Conservation (phyloP, 2,797 vertebrate genomes). For the Karalla daura region DNA sequence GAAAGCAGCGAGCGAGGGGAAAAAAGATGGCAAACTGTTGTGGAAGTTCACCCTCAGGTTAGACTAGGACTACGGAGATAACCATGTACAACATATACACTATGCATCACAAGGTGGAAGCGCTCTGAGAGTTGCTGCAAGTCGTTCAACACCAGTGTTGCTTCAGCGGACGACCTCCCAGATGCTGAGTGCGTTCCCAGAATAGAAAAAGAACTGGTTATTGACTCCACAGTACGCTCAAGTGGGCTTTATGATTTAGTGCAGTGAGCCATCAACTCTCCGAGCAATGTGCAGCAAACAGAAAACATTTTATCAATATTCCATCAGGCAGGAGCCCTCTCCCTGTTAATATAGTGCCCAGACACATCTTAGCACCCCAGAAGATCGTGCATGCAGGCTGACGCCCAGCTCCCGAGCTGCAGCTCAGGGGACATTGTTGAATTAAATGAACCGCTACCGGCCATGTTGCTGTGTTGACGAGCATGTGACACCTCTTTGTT, state of each 20-base stretch:
- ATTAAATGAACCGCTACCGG: slow-evolving; percentile 63
- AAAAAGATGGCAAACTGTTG: slow-evolving; percentile 3
- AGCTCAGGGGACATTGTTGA: slow-evolving; percentile 48
- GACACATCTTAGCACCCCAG: slow-evolving; percentile 52
- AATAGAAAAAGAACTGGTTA: slow-evolving; percentile 80
- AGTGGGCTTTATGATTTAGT: slow-evolving; percentile 81
- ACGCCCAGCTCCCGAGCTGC: slow-evolving; percentile 28
- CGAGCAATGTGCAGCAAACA: slow-evolving; percentile 76
- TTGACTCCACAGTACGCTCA: slow-evolving; percentile 76
- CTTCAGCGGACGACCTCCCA: slow-evolving; percentile 67
- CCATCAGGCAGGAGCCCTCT: slow-evolving; percentile 75
- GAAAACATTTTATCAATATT: slow-evolving; percentile 84
- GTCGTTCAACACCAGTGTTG: slow-evolving; percentile 55
- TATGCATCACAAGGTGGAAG: slow-evolving; percentile 18
- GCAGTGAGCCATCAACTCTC: slow-evolving; percentile 80
- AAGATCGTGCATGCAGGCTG: slow-evolving; percentile 53
- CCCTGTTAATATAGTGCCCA: slow-evolving; percentile 74
- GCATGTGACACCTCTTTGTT: slow-evolving; percentile 10
- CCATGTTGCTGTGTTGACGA: slow-evolving; percentile 54
- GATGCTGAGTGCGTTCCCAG: slow-evolving; percentile 65
- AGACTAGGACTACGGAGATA: slow-evolving; percentile 7
- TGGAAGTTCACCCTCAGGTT: slow-evolving; percentile 19
- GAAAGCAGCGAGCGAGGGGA: slow-evolving; percentile 1
- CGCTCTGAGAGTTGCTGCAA: slow-evolving; percentile 33
- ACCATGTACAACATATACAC: not conserved